These are phyloP conservation scores for Drosophila limbata DNA, from an alignment of 2,888 invertebrate genomes.

Conservation along the genomic window DNA sequence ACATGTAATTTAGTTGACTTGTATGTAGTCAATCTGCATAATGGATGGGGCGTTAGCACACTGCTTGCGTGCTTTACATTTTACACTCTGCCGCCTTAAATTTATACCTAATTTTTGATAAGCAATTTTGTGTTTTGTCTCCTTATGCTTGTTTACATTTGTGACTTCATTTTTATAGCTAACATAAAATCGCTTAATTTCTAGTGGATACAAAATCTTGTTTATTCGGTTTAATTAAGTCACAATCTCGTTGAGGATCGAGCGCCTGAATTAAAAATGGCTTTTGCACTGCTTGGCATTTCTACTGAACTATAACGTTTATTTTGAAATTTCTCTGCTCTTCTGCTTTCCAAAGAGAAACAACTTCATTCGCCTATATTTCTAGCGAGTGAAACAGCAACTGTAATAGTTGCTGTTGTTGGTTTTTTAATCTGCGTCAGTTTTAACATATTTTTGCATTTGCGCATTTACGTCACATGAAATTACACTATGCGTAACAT, in stretches of 20 bases:
- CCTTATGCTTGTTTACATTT: neutral
- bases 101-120: neutral
- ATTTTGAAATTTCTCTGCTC: too few species aligned
- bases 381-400: slow-evolving; percentile 22
- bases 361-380: neutral
- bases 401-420: slow-evolving; percentile 8
- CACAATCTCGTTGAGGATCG: neutral
- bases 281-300: neutral
- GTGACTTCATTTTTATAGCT: neutral
- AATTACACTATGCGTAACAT: slow-evolving; percentile 77
- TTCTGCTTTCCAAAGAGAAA: neutral
- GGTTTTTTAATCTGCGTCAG: slow-evolving; percentile 58
- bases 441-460: slow-evolving; percentile 78
- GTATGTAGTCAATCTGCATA: slow-evolving; percentile 67
- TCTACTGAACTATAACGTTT: neutral
- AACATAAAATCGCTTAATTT: neutral
- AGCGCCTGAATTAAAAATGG: neutral
- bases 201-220: neutral
- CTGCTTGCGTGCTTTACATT: slow-evolving; percentile 33
- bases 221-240: neutral
- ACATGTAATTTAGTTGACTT: slow-evolving; percentile 61
- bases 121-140: neutral
- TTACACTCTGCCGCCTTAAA: slow-evolving; percentile 12
- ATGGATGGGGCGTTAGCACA: slow-evolving; percentile 40
- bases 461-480: slow-evolving; percentile 75